These are phyloP conservation scores for Pandion haliaetus DNA, from an alignment of 2,113 vertebrate species.

Conservation along the genomic window DNA sequence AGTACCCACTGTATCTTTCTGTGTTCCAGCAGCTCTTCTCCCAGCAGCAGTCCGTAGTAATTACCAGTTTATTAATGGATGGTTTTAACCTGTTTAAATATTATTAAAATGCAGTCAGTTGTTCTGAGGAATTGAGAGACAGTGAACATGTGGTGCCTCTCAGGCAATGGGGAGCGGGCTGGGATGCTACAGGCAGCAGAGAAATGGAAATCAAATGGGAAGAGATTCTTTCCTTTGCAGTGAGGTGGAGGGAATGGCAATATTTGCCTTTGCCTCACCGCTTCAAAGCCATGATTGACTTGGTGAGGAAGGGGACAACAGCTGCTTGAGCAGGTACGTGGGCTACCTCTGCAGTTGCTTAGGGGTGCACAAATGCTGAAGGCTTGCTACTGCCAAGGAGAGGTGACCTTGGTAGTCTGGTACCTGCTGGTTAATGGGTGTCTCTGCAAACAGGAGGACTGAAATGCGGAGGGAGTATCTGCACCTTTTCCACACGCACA, in stretches of 20 bases:
- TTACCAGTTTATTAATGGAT: background rate
- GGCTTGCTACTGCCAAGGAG: background rate
- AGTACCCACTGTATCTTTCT: background rate
- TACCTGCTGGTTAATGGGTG: background rate
- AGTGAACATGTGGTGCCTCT: background rate
- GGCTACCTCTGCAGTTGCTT: background rate
- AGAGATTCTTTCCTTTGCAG: background rate
- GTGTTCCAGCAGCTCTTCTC: background rate
- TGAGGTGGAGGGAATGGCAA: background rate
- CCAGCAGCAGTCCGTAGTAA: background rate
- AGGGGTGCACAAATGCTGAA: background rate
- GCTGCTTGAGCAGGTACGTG: background rate
- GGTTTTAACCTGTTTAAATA: background rate
- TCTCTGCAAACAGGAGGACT: background rate
- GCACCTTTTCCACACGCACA: background rate
- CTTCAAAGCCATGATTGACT: background rate
- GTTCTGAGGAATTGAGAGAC: background rate
- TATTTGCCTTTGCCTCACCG: background rate
- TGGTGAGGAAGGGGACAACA: background rate
- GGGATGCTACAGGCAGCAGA: background rate
- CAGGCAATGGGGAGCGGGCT: background rate
- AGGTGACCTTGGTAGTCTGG: background rate
- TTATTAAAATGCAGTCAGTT: background rate
- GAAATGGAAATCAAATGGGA: background rate
- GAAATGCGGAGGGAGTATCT: background rate